Conservation (phyloP, 2,113 vertebrate species). For the Tichodroma muraria region DNA sequence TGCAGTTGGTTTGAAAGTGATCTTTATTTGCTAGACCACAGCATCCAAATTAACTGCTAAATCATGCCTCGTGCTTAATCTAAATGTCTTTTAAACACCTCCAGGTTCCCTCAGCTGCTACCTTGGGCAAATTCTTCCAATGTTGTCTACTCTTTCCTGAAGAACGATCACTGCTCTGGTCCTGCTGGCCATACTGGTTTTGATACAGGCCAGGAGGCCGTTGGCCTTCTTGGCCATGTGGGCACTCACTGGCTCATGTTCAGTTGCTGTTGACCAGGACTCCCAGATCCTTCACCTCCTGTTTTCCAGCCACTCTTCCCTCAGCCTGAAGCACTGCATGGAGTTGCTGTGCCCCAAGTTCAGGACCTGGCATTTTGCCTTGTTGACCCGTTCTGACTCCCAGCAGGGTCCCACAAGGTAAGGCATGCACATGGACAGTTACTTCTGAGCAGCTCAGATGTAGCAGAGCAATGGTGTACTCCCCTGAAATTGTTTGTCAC, state of each 20-base stretch:
- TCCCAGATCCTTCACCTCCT: neutral
- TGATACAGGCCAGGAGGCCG: neutral
- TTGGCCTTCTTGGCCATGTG: neutral
- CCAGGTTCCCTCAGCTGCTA: neutral
- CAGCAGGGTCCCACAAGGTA: neutral
- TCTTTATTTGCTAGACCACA: neutral
- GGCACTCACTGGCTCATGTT: rapidly evolving
- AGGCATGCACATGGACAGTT: neutral
- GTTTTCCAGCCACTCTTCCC: neutral
- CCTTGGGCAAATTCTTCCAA: neutral
- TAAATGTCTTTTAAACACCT: neutral
- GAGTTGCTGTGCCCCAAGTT: neutral
- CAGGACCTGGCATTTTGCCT: neutral
- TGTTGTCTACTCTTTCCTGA: neutral
- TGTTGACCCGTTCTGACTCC: neutral
- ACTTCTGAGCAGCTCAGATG: neutral
- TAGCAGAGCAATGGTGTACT: neutral
- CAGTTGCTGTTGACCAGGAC: neutral
- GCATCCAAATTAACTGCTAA: neutral
- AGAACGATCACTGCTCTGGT: neutral
- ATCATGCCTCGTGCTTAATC: rapidly evolving
- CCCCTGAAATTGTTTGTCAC: neutral
- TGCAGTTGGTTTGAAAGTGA: neutral
- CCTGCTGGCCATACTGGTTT: neutral
- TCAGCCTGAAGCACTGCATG: neutral